Base-by-base conservation (phyloP, 2,888 invertebrate species). In the Oligia latruncula region DNA sequence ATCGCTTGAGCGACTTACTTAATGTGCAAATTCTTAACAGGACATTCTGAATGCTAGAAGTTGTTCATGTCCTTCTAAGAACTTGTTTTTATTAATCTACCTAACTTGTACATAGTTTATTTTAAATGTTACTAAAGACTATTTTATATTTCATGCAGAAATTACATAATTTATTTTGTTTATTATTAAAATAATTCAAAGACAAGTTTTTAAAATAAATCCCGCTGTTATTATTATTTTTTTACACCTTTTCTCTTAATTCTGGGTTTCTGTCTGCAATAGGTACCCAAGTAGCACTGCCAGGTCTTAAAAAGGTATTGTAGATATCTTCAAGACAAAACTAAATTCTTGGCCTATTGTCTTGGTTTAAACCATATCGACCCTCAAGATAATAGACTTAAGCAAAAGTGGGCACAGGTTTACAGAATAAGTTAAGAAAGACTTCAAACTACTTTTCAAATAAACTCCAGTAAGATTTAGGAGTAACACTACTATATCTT, bases 81-180 rank as follows among this genome's bases (percentile, higher is more conserved):
- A 40, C 49, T 52, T 72, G 29, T 64, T 60, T 43, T 62, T 29
- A 62, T 8, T 72, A 43, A 62, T 43, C 49, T 35, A 35, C 35
- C 35, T 52, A 64, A 62, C 72, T 49, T n/a, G 35, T 35, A 52
- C 29, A 43, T 35, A 13, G n/a, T 78, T 46, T 79, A 43, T 49
- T 49, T 43, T 35, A 8, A 35, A 66, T 65, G 66, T 55, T 79
- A 46, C 43, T 67, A 55, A 55, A 55, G 78, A 64, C 62, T 23
- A 46, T 43, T 65, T 46, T 79, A 79, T 65, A 77, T 13, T 77
- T 64, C 35, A n/a, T 55, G 43, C 77, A 55, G 15, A 55, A 66
- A 66, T 66, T 29, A 66, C 52, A 46, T 77, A 35, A 77, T 52
- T 77, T 77, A 78, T 77, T 77, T 77, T 52, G 79, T 77, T 77